Evolutionary conservation across 37 sponge, comb jelly and placozoan genomes (phyloP).

Genomic region (Theonella swinhoei): DNA sequence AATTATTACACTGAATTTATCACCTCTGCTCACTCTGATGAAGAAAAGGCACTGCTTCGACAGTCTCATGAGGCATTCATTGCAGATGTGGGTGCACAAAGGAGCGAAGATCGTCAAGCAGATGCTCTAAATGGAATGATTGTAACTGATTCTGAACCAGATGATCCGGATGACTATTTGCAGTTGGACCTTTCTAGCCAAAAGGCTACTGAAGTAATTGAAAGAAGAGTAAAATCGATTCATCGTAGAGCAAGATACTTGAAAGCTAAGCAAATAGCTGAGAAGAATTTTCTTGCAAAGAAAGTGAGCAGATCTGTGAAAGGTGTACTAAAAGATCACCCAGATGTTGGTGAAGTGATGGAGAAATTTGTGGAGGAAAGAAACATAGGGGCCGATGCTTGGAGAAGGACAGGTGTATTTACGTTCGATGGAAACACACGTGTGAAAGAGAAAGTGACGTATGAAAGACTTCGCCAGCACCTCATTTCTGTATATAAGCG

Average conservation of each 20-base stretch:
- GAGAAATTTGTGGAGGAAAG: slow-evolving; percentile 14
- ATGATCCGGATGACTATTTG: slow-evolving; percentile 13
- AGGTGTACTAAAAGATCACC: not conserved
- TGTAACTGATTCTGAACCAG: slow-evolving; percentile 28
- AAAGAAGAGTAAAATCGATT: not conserved
- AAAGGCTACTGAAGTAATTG: not conserved
- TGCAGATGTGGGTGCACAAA: not conserved
- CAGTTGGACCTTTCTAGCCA: not conserved
- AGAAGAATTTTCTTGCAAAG: not conserved
- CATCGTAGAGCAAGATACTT: slow-evolving; percentile 3
- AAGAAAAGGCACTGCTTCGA: not conserved
- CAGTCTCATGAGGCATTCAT: slow-evolving; percentile 21
- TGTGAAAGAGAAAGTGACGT: slow-evolving; percentile 32
- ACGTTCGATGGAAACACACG: slow-evolving; percentile 41
- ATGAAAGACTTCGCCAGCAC: slow-evolving; percentile 24
- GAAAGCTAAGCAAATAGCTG: slow-evolving; percentile 1
- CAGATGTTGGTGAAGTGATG: slow-evolving; percentile 42
- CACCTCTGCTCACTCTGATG: slow-evolving; percentile 4
- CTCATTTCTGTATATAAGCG: slow-evolving; percentile 12
- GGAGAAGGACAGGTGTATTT: too few relatives aligned
- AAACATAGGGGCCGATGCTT: slow-evolving; percentile 36
- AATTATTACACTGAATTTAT: not conserved
- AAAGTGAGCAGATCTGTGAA: not conserved
- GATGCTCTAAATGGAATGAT: slow-evolving; percentile 5
- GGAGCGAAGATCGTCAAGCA: slow-evolving; percentile 2